phyloP scores from a whole-genome alignment of 1,140 invertebrate species.

The Aphelinus atriplicis region DNA sequence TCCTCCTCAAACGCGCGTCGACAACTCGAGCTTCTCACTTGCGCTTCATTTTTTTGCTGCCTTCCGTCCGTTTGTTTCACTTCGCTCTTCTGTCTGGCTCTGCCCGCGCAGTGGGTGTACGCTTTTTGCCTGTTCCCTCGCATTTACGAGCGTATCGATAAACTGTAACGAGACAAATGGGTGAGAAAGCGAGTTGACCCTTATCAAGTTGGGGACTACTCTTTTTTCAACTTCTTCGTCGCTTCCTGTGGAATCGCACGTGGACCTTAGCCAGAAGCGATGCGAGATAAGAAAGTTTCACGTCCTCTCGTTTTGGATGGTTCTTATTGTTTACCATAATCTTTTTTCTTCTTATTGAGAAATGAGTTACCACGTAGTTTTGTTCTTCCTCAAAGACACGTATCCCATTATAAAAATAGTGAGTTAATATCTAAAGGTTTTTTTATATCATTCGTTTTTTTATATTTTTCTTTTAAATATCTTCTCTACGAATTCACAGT shows the following conservation, averaged over 20 bases:
- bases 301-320: background rate
- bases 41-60: background rate
- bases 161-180: conserved; percentile 60
- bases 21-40: background rate
- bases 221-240: conserved; percentile 13
- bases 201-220: conserved; percentile 11
- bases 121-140: conserved; percentile 25
- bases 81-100: background rate
- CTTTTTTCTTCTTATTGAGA: background rate
- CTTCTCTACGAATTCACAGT: no score
- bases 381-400: no score
- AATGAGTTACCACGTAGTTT: no score
- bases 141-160: conserved; percentile 50
- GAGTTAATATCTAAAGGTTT: no score
- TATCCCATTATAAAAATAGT: no score
- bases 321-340: background rate
- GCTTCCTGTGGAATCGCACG: conserved; percentile 11
- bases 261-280: conserved; percentile 22
- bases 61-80: background rate
- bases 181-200: conserved; percentile 48
- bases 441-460: no score
- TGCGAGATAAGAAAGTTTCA: conserved; percentile 32
- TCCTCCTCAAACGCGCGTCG: background rate
- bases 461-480: no score
- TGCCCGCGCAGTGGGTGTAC: background rate